Conservation (phyloP, 2,888 invertebrate species). For the Microchrysa polita region DNA sequence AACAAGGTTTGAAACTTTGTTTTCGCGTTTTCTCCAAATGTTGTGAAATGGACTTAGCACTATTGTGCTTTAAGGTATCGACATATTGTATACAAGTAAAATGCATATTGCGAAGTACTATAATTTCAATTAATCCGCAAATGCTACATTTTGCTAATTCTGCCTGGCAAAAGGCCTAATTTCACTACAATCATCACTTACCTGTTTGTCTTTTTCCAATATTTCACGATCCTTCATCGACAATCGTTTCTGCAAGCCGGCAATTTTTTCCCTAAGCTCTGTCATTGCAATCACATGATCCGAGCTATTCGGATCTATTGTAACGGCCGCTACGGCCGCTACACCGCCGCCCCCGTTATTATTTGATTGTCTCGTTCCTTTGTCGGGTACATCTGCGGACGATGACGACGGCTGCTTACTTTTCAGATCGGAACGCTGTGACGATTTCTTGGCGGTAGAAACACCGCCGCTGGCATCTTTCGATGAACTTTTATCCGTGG, state of each 20-base stretch:
- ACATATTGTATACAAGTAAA: no score
- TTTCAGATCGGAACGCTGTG: neutral
- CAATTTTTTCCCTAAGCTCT: constrained; percentile 92
- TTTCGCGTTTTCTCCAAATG: no score
- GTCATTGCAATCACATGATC: constrained; percentile 96
- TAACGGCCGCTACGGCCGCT: constrained; percentile 59
- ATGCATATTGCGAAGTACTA: no score
- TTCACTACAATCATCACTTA: constrained; percentile 58
- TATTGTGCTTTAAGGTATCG: no score
- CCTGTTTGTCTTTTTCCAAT: constrained; percentile 90
- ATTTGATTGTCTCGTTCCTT: constrained; percentile 56
- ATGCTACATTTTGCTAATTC: no score
- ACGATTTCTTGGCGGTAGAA: neutral
- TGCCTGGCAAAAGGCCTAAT: no score
- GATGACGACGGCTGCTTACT: constrained; percentile 49
- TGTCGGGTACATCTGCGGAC: constrained; percentile 60
- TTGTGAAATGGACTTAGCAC: no score
- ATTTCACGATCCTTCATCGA: constrained; percentile 85
- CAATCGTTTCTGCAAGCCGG: constrained; percentile 88
- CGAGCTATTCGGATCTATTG: constrained; percentile 82
- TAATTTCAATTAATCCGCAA: neutral
- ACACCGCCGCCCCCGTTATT: constrained; percentile 51
- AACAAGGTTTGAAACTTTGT: no score
- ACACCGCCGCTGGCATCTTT: constrained; percentile 44
- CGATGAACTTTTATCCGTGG: constrained; percentile 58